Percentiles rank a stretch among this genome's conserved stretches.
These are phyloP conservation scores for Araneus ventricosus DNA, from an alignment of 1,140 invertebrate genomes.

Conservation along the genomic window DNA sequence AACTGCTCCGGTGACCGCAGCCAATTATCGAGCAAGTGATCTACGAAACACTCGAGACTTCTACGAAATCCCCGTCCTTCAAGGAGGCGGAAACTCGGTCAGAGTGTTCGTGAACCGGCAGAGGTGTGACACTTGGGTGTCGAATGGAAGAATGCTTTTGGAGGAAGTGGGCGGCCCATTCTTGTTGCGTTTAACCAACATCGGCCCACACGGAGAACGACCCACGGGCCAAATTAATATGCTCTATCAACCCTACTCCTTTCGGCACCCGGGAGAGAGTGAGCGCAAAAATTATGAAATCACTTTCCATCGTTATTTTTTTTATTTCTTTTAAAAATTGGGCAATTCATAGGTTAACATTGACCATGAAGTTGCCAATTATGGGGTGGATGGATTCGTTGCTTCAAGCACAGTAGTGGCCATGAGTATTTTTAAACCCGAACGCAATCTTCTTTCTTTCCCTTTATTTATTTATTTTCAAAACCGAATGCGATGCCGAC, in stretches of 20 bases:
- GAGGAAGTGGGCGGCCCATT: not conserved
- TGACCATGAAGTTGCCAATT: not conserved
- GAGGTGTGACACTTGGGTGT: conserved; percentile 14
- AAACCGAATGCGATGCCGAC: too few species aligned
- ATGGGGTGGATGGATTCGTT: too few species aligned
- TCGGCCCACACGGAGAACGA: not conserved
- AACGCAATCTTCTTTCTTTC: too few species aligned
- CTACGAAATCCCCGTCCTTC: not conserved
- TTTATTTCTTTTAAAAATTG: not conserved
- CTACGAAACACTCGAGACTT: too few species aligned
- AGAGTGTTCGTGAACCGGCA: not conserved
- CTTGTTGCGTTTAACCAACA: not conserved
- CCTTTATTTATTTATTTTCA: too few species aligned
- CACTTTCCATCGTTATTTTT: not conserved
- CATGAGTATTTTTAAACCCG: too few species aligned
- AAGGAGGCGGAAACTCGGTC: not conserved
- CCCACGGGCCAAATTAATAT: not conserved
- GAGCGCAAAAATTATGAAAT: not conserved
- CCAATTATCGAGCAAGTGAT: too few species aligned
- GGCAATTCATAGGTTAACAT: not conserved
- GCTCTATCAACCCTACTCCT: not conserved
- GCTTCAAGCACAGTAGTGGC: too few species aligned
- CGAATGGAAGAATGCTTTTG: not conserved
- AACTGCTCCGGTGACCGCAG: too few species aligned
- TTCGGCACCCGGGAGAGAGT: not conserved